These are phyloP conservation scores for Gorsachius goisagi DNA, from an alignment of 2,113 vertebrate genomes.

Conservation along the genomic window DNA sequence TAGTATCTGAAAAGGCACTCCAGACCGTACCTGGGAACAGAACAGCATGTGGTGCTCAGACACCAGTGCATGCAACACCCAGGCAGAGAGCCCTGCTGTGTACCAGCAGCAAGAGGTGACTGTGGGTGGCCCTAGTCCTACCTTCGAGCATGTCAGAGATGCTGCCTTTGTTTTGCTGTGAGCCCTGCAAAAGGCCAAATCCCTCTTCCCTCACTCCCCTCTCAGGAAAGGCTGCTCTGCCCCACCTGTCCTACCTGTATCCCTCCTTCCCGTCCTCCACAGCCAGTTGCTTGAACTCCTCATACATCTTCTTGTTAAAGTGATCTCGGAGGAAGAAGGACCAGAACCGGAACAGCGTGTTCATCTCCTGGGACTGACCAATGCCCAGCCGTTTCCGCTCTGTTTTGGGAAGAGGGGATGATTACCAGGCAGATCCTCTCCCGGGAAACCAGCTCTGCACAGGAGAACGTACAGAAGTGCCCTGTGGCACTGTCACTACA, in stretches of 20 bases:
- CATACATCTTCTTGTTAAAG: conserved; percentile 99
- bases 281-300: conserved; percentile 94
- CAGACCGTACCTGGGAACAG: conserved; percentile 87
- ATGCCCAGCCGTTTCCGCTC: conserved; percentile 96
- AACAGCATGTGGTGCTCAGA: neutral
- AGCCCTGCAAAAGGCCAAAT: neutral
- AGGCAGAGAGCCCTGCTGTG: neutral
- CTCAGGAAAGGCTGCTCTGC: neutral
- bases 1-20: conserved; percentile 99
- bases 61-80: rapidly evolving
- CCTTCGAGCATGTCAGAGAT: neutral
- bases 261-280: conserved; percentile 96
- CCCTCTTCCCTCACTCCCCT: neutral
- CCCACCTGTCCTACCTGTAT: conserved; percentile 83
- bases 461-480: neutral
- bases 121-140: neutral
- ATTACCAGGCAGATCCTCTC: neutral
- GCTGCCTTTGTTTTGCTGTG: neutral
- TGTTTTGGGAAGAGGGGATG: conserved; percentile 29
- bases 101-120: neutral
- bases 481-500: neutral
- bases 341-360: conserved; percentile 99
- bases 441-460: neutral
- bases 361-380: conserved; percentile 99
- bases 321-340: conserved; percentile 98